Conservation (phyloP, 2,113 vertebrate species). For the Calidris pygmaea region DNA sequence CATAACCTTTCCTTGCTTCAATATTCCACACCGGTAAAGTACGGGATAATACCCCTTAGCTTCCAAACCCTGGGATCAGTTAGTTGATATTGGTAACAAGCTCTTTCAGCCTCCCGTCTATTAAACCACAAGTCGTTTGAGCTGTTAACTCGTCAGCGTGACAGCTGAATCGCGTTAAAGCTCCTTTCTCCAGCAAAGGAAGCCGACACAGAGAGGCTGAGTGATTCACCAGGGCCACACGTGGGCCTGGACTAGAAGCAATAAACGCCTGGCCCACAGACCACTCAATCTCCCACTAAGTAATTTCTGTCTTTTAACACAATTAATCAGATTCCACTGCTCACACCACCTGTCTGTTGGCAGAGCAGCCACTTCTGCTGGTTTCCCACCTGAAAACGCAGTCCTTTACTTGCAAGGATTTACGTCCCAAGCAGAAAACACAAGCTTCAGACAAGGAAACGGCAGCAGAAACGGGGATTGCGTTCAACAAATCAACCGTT, state of each 20-base stretch:
- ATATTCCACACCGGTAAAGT: neutral
- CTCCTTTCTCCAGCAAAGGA: neutral
- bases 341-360: neutral
- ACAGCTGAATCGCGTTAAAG: neutral
- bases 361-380: neutral
- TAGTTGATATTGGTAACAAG: neutral
- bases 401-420: neutral
- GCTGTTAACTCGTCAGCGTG: neutral
- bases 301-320: neutral
- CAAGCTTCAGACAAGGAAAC: neutral
- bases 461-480: neutral
- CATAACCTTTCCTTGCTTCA: neutral
- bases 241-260: neutral
- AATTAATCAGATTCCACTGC: neutral
- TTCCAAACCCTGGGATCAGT: neutral
- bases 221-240: neutral
- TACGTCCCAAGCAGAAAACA: neutral
- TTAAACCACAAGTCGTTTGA: neutral
- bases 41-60: neutral
- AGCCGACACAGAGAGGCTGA: neutral
- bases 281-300: neutral
- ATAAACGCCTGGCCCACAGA: neutral
- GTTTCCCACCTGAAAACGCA: neutral
- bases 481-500: neutral
- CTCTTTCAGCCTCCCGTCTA: neutral